These are phyloP conservation scores for Ciconia stormi DNA, from an alignment of 2,113 vertebrate genomes.

Conservation along the genomic window DNA sequence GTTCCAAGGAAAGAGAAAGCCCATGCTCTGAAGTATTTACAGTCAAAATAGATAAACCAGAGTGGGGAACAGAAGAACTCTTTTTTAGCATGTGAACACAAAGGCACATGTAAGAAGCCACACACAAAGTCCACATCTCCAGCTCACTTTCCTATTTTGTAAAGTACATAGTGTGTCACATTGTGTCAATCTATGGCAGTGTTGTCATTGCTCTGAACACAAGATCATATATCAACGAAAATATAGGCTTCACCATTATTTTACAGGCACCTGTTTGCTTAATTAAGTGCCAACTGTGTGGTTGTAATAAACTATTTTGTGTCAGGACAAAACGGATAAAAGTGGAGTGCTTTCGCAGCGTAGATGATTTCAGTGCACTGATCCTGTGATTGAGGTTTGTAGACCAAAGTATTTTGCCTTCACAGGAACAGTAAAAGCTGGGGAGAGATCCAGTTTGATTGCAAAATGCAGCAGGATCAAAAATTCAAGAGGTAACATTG, in stretches of 20 bases:
- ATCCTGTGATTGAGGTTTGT: not conserved
- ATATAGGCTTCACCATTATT: not conserved
- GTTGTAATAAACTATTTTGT: not conserved
- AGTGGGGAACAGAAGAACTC: not conserved
- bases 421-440: not conserved
- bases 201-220: not conserved
- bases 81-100: not conserved
- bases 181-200: not conserved
- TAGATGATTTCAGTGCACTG: not conserved
- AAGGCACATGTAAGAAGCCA: not conserved
- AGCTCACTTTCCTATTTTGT: not conserved
- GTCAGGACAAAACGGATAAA: not conserved
- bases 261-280: not conserved
- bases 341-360: not conserved
- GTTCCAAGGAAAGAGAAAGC: not conserved
- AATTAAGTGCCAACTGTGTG: not conserved
- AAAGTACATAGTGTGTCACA: not conserved
- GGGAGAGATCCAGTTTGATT: not conserved
- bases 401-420: not conserved
- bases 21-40: not conserved
- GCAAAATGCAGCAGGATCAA: not conserved
- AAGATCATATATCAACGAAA: not conserved
- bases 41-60: not conserved
- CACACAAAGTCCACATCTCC: fast-evolving
- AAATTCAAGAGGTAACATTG: not conserved